Evolutionary conservation across 1,140 invertebrate genomes (phyloP).

Genomic region (Meloidogyne hapla): DNA sequence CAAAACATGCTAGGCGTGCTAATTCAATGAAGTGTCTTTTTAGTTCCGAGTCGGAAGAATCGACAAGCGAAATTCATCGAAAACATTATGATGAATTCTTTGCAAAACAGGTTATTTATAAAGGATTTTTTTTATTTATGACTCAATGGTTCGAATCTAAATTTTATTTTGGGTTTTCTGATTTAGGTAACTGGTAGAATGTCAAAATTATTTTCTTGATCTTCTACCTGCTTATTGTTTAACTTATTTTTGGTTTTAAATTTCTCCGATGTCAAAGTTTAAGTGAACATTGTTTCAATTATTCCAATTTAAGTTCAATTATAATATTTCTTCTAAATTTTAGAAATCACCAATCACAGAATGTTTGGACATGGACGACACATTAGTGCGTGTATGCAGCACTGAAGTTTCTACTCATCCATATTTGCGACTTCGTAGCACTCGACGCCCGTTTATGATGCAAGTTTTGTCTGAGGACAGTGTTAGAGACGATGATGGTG

Average conservation of each 20-base stretch:
- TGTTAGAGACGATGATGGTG: neutral
- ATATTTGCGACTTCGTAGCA: neutral
- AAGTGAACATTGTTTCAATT: too few relatives aligned
- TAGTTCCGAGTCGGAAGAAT: neutral
- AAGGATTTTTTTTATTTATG: too few relatives aligned
- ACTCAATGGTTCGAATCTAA: neutral
- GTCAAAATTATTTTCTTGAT: too few relatives aligned
- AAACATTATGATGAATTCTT: neutral
- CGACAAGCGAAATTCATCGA: neutral
- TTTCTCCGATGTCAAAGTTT: too few relatives aligned
- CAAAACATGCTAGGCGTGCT: neutral
- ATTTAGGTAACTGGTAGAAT: too few relatives aligned
- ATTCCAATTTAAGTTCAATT: too few relatives aligned
- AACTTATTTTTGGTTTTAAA: too few relatives aligned
- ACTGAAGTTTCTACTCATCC: neutral
- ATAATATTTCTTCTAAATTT: too few relatives aligned
- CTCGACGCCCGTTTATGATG: neutral
- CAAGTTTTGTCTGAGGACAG: neutral
- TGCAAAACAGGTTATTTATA: neutral
- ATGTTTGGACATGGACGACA: neutral
- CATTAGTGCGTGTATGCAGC: neutral
- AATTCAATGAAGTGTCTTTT: neutral
- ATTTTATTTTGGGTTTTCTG: too few relatives aligned
- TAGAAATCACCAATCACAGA: neutral
- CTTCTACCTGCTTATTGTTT: too few relatives aligned